Evolutionary conservation across 2,113 vertebrate genomes (phyloP).

Genomic region (Tylochromis polylepis): DNA sequence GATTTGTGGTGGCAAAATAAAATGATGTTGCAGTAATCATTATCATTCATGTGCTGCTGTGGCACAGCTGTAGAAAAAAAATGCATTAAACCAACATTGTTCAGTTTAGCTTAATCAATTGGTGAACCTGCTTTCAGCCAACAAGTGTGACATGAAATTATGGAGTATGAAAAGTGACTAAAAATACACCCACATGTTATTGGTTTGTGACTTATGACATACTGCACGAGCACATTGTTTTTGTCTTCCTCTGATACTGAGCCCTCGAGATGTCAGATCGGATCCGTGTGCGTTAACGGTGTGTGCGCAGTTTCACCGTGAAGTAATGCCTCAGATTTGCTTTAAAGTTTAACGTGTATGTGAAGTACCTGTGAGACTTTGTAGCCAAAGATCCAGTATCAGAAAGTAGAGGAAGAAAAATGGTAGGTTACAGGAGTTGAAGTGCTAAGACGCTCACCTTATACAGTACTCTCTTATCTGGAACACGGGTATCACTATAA

Average conservation of each 20-base stretch:
- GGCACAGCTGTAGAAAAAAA: background rate
- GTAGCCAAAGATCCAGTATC: background rate
- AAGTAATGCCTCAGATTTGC: background rate
- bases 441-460: background rate
- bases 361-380: background rate
- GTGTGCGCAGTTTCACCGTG: background rate
- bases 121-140: background rate
- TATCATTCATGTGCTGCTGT: background rate
- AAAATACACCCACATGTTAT: conserved; percentile 46
- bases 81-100: background rate
- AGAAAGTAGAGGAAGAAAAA: background rate
- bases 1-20: background rate
- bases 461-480: background rate
- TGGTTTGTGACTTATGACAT: background rate
- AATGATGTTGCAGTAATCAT: background rate
- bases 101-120: background rate
- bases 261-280: conserved; percentile 10
- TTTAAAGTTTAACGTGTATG: background rate
- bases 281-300: background rate
- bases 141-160: background rate
- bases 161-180: background rate
- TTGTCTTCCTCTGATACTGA: conserved; percentile 5
- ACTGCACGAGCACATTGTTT: conserved; percentile 14
- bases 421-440: background rate
- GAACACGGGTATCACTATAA: background rate